Evolutionary conservation across 2,888 invertebrate species (phyloP), one percentile per base, ranked within the genome.

Genomic region (Electrophaes corylata): DNA sequence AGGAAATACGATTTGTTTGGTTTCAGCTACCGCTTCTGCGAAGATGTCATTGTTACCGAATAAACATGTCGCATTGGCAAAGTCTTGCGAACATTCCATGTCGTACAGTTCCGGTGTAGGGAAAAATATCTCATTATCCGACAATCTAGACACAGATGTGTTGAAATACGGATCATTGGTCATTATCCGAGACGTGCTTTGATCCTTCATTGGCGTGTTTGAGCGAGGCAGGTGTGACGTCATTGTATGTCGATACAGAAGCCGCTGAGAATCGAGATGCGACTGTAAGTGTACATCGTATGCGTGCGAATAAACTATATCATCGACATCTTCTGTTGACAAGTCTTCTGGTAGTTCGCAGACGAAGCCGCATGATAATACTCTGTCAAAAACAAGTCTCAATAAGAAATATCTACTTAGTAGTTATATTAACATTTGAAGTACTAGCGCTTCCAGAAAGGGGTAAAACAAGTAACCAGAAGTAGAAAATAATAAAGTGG

Each of bases 361-460:
- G 51, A 92, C 78, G 71, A 94, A 94, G 16, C 95, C 94, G 75
- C 94, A 94, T 14, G 93, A 89, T 64, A 90, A 81, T 19, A 93
- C 67, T 54, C 91, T 92, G 76, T 16, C 72, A 76, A 45, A 66
- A 64, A 66, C 29, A 54, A n/a, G 40, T 19, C 29, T 44, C 8
- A 10, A 16, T 54, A 39, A 31, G 5, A 39, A 47, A 41, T 37
- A 16, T 0, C 37, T 8, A 8, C 6, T 23, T 23, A 23, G 23
- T 23, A 23, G 23, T 2, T 4, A 3, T 23, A 23, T n/a, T n/a
- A n/a, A n/a, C n/a, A n/a, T 23, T 23, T 23, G 10, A 29, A 29
- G 6, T 6, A 26, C 10, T 29, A 10, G 10, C 26, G 8, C 10
- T 2, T 10, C 6, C 26, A 2, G 26, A 29, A 29, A 29, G 10